Evolutionary conservation across 2,888 invertebrate species (phyloP), one percentile per base, ranked within the genome.

Genomic region (Dasypogon diadema): DNA sequence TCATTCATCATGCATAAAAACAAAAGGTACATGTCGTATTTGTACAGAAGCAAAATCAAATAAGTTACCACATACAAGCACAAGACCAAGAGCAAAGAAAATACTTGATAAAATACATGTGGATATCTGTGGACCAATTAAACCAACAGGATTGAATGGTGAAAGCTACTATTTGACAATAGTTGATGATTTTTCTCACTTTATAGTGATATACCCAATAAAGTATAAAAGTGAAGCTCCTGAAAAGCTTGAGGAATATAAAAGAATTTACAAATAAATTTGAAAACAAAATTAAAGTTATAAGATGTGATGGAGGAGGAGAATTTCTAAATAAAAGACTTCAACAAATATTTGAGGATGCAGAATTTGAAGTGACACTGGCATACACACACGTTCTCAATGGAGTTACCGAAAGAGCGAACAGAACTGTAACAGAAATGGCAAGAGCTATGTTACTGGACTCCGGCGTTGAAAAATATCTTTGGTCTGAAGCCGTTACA

Each of bases 101-200:
- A 16, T 55, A 37, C 37, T 73, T 3, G 55, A 73, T 37, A 73
- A 22, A 55, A 73, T 55, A 55, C 73, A 73, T 34, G 56, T 42
- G 12, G 73, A 73, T 37, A 21, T 73, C 21, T 73, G 73, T 56
- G 72, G 72, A 55, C 56, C 72, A 21, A 54, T 73, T 18, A 30
- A 54, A 21, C 16, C 55, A 26, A 73, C 21, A 34, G 42, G 55
- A 18, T 34, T 37, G 18, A 37, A 55, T 18, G 72, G 37, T 56
- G 37, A 55, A 2, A 73, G 14, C 21, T 56, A 72, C 30, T 55
- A 54, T 14, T 16, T 72, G 48, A 26, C 54, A 30, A 34, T 72
- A 21, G 8, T 72, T 54, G 54, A 72, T 51, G 72, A 72, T 30
- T 72, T 18, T 72, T 34, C 34, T 16, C 51, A 72, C 8, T 26